These are phyloP conservation scores for Cassiopea xamachana DNA, from an alignment of 30 jellyfish, hydroid and myxozoan genomes.

Conservation along the genomic window DNA sequence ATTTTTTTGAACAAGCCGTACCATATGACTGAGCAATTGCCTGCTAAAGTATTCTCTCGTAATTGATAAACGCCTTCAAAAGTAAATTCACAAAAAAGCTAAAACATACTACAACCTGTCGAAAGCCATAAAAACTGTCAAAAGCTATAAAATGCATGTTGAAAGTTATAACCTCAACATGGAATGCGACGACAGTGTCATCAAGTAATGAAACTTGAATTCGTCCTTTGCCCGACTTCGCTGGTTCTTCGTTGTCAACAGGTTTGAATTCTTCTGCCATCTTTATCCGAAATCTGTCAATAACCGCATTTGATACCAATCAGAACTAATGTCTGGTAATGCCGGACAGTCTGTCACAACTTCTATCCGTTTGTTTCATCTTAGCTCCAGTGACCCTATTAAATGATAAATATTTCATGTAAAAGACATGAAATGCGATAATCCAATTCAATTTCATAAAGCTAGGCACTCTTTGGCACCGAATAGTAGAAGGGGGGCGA, in stretches of 20 bases:
- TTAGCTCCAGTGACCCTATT: not conserved
- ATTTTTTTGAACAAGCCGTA: too few relatives aligned
- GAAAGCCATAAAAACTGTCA: too few relatives aligned
- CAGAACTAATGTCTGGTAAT: not conserved
- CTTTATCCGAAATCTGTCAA: not conserved
- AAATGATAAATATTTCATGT: conserved; percentile 1
- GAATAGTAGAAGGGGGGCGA: too few relatives aligned
- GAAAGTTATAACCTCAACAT: conserved; percentile 79
- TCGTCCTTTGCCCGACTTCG: conserved; percentile 69
- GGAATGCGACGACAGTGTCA: conserved; percentile 96
- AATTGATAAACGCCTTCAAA: too few relatives aligned
- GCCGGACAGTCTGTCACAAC: not conserved
- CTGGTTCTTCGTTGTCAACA: conserved; percentile 36
- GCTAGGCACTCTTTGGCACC: too few relatives aligned
- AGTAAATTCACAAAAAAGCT: too few relatives aligned
- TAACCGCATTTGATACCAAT: not conserved
- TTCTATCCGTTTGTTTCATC: not conserved
- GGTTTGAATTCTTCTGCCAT: conserved; percentile 58
- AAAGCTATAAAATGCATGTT: too few relatives aligned
- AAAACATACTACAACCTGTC: too few relatives aligned
- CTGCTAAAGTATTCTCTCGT: too few relatives aligned
- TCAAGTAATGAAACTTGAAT: conserved; percentile 95
- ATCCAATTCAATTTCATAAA: conserved; percentile 3
- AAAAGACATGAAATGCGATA: not conserved
- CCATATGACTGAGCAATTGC: too few relatives aligned